These are phyloP conservation scores for Glossophaga mutica DNA, from an alignment of 2,797 vertebrate species.

Conservation along the genomic window DNA sequence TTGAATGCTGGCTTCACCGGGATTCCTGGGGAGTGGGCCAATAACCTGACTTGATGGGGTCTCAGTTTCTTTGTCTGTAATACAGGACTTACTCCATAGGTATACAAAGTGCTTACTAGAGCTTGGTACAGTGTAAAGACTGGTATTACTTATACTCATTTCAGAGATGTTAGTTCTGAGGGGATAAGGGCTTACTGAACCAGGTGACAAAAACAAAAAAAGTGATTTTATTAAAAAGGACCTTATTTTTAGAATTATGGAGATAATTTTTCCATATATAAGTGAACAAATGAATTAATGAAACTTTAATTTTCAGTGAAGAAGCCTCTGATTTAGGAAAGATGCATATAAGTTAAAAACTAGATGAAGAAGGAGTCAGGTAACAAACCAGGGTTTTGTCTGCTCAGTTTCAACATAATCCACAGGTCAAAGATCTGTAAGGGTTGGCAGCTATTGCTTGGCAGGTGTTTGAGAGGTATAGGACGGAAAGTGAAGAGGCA, in stretches of 20 bases:
- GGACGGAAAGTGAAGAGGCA: background rate
- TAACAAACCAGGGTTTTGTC: background rate
- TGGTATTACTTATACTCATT: background rate
- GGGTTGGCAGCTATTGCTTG: background rate
- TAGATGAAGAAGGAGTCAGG: background rate
- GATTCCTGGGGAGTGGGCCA: background rate
- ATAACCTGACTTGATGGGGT: background rate
- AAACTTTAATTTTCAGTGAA: constrained; percentile 27
- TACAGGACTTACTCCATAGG: background rate
- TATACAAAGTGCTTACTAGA: background rate
- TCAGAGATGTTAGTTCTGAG: background rate
- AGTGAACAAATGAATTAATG: background rate
- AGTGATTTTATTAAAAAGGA: background rate
- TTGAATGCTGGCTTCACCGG: background rate
- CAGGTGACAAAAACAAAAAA: background rate
- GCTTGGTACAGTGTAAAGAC: background rate
- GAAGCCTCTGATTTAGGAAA: background rate
- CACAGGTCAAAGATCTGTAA: background rate
- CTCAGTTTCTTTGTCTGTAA: background rate
- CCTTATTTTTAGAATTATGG: background rate
- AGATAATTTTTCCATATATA: background rate
- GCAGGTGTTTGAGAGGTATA: background rate
- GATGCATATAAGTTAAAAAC: background rate
- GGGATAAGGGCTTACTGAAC: background rate
- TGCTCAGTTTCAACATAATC: background rate